Conservation (phyloP, 2,888 invertebrate species). For the Ceraclea dissimilis region DNA sequence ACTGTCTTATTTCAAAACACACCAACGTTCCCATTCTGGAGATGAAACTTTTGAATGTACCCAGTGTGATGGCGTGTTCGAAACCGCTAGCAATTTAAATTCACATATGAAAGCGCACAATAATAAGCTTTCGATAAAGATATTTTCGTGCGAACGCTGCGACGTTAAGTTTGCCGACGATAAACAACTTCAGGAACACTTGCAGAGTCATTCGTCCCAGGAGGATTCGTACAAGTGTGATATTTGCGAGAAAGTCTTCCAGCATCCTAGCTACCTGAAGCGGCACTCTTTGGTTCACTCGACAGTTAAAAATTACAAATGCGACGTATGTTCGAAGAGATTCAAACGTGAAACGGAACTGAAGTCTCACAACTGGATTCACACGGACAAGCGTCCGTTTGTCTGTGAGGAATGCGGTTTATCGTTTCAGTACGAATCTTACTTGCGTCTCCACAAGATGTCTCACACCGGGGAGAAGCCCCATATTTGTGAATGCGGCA, state of each 20-base stretch:
- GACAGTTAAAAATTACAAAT: constrained; percentile 6
- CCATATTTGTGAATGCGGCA: constrained; percentile 10
- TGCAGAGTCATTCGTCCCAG: not conserved
- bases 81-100: not conserved
- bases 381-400: constrained; percentile 6
- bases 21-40: not conserved
- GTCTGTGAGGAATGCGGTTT: constrained; percentile 11
- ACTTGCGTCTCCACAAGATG: constrained; percentile 5
- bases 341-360: constrained; percentile 10
- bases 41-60: not conserved
- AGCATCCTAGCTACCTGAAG: constrained; percentile 10
- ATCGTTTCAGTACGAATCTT: constrained; percentile 10
- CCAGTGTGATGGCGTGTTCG: not conserved
- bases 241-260: constrained; percentile 5
- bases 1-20: not conserved
- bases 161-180: not conserved
- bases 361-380: constrained; percentile 6
- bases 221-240: not conserved
- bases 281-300: constrained; percentile 11
- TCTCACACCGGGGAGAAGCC: constrained; percentile 10
- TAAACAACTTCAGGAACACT: constrained; percentile 1
- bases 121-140: not conserved
- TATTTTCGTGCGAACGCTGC: not conserved
- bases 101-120: not conserved
- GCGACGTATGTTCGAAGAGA: constrained; percentile 9